Conservation (phyloP, 2,888 invertebrate species). For the Meandrusa payeni region DNA sequence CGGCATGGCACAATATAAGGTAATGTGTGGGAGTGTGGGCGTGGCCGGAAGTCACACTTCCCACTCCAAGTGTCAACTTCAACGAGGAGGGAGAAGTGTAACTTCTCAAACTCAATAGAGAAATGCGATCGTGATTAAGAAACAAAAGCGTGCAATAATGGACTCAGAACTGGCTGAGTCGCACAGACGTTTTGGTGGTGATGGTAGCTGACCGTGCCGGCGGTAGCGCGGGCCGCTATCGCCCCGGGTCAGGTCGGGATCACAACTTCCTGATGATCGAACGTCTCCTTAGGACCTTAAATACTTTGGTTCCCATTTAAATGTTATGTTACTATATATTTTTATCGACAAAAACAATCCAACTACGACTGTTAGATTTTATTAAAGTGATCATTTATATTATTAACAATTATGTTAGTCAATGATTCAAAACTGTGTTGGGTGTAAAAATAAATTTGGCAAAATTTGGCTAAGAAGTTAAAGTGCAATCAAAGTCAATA, state of each 20-base stretch:
- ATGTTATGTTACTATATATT: too few relatives aligned
- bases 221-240: neutral
- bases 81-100: neutral
- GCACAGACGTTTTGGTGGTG: constrained; percentile 61
- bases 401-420: too few relatives aligned
- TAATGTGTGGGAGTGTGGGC: constrained; percentile 5
- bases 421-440: too few relatives aligned
- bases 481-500: too few relatives aligned
- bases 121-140: constrained; percentile 22
- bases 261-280: neutral
- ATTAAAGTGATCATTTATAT: too few relatives aligned
- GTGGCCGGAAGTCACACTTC: neutral
- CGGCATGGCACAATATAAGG: constrained; percentile 22
- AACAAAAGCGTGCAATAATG: constrained; percentile 70
- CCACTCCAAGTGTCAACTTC: too few relatives aligned
- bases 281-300: neutral
- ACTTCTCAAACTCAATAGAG: neutral
- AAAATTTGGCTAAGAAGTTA: too few relatives aligned
- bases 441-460: too few relatives aligned
- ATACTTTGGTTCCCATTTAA: constrained; percentile 1
- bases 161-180: constrained; percentile 71
- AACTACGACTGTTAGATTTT: too few relatives aligned
- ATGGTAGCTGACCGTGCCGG: neutral
- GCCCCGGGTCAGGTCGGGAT: neutral
- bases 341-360: too few relatives aligned